Percentiles rank a stretch among this genome's conserved stretches.
Conservation (phyloP, 37 sponge, comb jelly and placozoan species). For the Oscarella lobularis region DNA sequence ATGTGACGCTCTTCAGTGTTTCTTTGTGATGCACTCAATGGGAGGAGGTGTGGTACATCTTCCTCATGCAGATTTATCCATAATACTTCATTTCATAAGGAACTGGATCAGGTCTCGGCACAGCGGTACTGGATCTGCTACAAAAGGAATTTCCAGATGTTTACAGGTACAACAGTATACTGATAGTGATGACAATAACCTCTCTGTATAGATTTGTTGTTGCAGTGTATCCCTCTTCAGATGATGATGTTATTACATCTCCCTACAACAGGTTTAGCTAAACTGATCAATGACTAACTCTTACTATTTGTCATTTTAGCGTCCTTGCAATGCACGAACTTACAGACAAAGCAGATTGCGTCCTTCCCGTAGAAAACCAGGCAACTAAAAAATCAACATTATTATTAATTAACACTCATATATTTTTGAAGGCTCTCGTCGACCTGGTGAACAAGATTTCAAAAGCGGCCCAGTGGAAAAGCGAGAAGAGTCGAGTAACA, state of each 20-base stretch:
- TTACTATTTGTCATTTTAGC: conserved; percentile 22
- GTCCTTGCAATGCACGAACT: conserved; percentile 75
- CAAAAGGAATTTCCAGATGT: conserved; percentile 83
- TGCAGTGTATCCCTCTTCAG: conserved; percentile 84
- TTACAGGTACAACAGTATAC: conserved; percentile 30
- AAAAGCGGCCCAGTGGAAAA: conserved; percentile 14
- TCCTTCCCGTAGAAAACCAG: conserved; percentile 93
- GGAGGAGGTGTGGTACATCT: conserved; percentile 67
- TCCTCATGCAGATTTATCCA: conserved; percentile 1
- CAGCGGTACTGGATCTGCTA: conserved; percentile 58
- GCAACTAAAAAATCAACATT: conserved; percentile 16
- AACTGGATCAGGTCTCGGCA: conserved; percentile 96
- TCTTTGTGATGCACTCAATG: conserved; percentile 95
- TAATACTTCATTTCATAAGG: conserved; percentile 26
- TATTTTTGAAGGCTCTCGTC: conserved; percentile 40
- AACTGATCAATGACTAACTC: neutral
- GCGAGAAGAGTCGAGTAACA: neutral
- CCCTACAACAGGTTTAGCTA: conserved; percentile 83
- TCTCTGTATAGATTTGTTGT: conserved; percentile 50
- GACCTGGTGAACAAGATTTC: conserved; percentile 50
- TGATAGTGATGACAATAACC: neutral
- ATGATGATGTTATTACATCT: conserved; percentile 99
- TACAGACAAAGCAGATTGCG: conserved; percentile 91
- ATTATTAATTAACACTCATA: neutral
- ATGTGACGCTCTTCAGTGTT: conserved; percentile 90